These are phyloP conservation scores for Reinhardtius hippoglossoides DNA, from an alignment of 2,113 vertebrate species.

Conservation along the genomic window DNA sequence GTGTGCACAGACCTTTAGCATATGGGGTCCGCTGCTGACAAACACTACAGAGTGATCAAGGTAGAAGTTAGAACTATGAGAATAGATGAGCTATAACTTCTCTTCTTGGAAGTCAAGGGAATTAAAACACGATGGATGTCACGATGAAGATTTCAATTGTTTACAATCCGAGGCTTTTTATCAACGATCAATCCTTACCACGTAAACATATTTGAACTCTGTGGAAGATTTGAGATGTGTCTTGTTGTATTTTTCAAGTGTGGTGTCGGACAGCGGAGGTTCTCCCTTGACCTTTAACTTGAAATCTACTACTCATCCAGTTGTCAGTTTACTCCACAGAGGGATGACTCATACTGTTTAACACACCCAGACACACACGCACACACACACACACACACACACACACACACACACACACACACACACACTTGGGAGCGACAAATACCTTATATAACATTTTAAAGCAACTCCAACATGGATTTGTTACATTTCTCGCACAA, in stretches of 20 bases:
- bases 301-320: constrained; percentile 36
- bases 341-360: constrained; percentile 35
- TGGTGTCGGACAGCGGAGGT: background rate
- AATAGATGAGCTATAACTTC: no score
- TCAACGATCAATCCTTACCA: no score
- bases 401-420: no score
- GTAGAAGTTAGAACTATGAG: no score
- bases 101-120: no score
- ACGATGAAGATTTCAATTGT: no score
- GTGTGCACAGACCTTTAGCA: no score
- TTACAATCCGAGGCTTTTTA: no score
- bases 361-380: constrained; percentile 16
- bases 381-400: no score
- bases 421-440: background rate
- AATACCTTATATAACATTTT: constrained; percentile 29
- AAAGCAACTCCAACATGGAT: constrained; percentile 1
- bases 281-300: constrained; percentile 11
- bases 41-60: no score
- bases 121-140: no score
- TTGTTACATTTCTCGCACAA: background rate
- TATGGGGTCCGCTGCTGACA: no score
- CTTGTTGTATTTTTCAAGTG: background rate
- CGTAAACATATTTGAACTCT: background rate
- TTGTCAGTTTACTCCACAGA: constrained; percentile 38
- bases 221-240: background rate